A percentile compares a stretch with the other conserved stretches of the same genome.
phyloP scores from a whole-genome alignment of 1,140 invertebrate genomes.

The Belonocnema kinseyi region DNA sequence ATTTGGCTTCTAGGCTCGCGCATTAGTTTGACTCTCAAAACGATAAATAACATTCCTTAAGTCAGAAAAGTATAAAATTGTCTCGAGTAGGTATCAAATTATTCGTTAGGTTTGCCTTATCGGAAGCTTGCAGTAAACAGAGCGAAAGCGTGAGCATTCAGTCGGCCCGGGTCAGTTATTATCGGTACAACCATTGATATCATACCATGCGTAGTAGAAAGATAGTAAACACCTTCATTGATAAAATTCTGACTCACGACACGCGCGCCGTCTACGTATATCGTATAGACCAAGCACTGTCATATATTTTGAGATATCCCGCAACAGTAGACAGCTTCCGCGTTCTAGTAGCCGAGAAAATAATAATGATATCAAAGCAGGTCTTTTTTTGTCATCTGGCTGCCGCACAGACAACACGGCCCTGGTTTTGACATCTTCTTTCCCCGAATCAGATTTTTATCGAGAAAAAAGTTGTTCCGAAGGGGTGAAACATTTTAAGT shows the following conservation, averaged over 20 bases:
- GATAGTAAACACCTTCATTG: constrained; percentile 58
- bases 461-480: neutral
- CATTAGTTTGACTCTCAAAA: too few relatives aligned
- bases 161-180: constrained; percentile 42
- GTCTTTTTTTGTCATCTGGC: neutral
- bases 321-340: neutral
- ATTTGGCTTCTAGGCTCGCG: too few relatives aligned
- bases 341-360: neutral
- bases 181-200: constrained; percentile 37
- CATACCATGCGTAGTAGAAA: constrained; percentile 38
- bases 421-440: too few relatives aligned
- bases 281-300: constrained; percentile 3
- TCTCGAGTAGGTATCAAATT: neutral
- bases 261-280: constrained; percentile 30
- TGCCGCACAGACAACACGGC: too few relatives aligned
- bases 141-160: constrained; percentile 20
- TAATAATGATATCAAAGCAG: neutral
- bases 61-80: neutral
- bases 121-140: neutral
- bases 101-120: constrained; percentile 3
- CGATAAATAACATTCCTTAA: too few relatives aligned
- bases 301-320: constrained; percentile 4
- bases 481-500: neutral
- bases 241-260: constrained; percentile 42
- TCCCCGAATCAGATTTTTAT: too few relatives aligned